A percentile compares a stretch with the other conserved stretches of the same genome.
These are phyloP conservation scores for Phylloscopus trochiloides DNA, from an alignment of 2,113 vertebrate species.

Conservation along the genomic window DNA sequence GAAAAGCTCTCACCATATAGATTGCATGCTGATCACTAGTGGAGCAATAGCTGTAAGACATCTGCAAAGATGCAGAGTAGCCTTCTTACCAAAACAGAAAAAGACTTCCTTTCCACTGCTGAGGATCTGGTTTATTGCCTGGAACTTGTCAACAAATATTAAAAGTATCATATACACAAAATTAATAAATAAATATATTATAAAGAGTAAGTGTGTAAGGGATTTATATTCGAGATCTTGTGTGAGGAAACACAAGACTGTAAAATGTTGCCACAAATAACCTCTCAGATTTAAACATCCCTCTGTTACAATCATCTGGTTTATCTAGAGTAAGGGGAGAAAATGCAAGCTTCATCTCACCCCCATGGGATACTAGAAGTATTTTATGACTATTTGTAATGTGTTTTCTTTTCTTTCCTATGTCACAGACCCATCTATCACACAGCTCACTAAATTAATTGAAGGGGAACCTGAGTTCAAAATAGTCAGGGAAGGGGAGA, in stretches of 20 bases:
- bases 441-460: constrained; percentile 75
- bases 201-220: fast-evolving
- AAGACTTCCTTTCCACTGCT: neutral
- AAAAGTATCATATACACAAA: neutral
- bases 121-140: neutral
- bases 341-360: neutral
- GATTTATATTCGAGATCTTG: neutral
- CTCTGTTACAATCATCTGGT: neutral
- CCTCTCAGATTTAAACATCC: neutral
- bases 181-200: neutral
- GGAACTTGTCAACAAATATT: neutral
- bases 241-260: neutral
- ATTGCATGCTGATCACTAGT: neutral
- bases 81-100: neutral
- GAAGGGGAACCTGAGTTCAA: constrained; percentile 77
- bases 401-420: constrained; percentile 3
- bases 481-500: constrained; percentile 77
- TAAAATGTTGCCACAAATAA: neutral
- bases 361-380: neutral
- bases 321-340: neutral
- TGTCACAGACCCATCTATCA: constrained; percentile 70
- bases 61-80: fast-evolving
- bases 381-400: neutral
- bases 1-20: fast-evolving
- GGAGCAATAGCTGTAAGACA: neutral